Base-by-base conservation (phyloP, 2,888 invertebrate genomes). In the Nomada fabriciana region DNA sequence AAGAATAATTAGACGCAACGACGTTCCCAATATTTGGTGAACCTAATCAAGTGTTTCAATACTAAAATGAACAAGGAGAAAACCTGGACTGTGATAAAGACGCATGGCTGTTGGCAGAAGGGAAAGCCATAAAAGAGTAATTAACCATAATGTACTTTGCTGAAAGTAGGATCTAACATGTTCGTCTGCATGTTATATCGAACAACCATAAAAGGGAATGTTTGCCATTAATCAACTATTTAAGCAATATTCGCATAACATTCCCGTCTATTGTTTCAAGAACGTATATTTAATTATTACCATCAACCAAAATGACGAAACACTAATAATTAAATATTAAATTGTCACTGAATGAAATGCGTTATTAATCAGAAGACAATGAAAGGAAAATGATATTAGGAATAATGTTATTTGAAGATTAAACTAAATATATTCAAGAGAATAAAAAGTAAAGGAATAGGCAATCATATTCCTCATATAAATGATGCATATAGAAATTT, bases 131-230 rank as follows among this genome's bases (percentile, higher is more conserved):
- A 80, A 81, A 81, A 69, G 2, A 18, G 63, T 59, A 79, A 79
- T 79, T 79, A 79, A 81, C 68, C 43, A 72, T 68, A 70, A 79
- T 80, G 67, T 63, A 43, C 36, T 36, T 43, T n/a, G 72, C 20
- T 69, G 2, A 42, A 59, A 73, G 79, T 52, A 68, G 47, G 23
- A 72, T 61, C 68, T 15, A 50, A 67, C 20, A 18, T 53, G 47
- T 65, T 61, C 59, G 50, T n/a, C 63, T 75, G n/a, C 57, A 55
- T 25, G 52, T 52, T 50, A 25, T 59, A 59, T 64, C 63, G 36
- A 60, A 55, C 18, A 59, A 36, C 43, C 53, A 25, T 69, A 64
- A 71, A 76, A 65, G 47, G 15, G 0, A 13, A 36, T 36, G 36
- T 7, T 13, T 10, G 2, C n/a, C 47, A 23, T 78, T 50, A 50